Percentiles rank a stretch among this genome's conserved stretches.
phyloP scores from a whole-genome alignment of 2,888 invertebrate species.

The Sipha maydis region DNA sequence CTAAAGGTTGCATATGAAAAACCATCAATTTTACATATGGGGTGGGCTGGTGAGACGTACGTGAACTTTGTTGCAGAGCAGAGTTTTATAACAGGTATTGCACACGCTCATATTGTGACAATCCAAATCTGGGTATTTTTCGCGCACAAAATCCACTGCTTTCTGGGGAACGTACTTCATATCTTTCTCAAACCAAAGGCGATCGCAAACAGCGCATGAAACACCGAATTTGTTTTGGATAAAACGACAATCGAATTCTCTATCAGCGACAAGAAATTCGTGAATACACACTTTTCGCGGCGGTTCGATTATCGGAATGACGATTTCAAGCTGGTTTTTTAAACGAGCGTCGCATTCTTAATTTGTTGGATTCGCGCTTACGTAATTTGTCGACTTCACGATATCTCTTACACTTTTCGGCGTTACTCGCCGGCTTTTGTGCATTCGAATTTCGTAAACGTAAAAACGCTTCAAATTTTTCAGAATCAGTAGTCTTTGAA shows the following conservation, averaged over 20 bases:
- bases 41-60: too few relatives aligned
- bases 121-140: too few relatives aligned
- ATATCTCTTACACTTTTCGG: constrained; percentile 11
- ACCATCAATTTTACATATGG: too few relatives aligned
- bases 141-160: too few relatives aligned
- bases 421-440: constrained; percentile 4
- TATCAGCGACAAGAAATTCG: background rate
- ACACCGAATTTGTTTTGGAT: constrained; percentile 38
- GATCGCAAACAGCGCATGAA: constrained; percentile 36
- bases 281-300: background rate
- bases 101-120: too few relatives aligned
- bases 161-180: too few relatives aligned
- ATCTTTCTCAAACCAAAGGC: constrained; percentile 25
- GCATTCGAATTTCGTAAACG: background rate
- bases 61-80: too few relatives aligned
- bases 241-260: background rate
- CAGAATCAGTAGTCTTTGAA: constrained; percentile 21
- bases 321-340: background rate
- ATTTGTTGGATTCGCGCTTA: background rate
- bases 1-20: too few relatives aligned
- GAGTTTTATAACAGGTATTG: too few relatives aligned
- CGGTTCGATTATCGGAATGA: background rate
- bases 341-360: background rate
- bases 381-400: constrained; percentile 22
- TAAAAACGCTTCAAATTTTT: constrained; percentile 10